Percentiles rank a stretch among this genome's conserved stretches.
Evolutionary conservation across 2,113 vertebrate genomes (phyloP).

Genomic region (Lagopus leucura): DNA sequence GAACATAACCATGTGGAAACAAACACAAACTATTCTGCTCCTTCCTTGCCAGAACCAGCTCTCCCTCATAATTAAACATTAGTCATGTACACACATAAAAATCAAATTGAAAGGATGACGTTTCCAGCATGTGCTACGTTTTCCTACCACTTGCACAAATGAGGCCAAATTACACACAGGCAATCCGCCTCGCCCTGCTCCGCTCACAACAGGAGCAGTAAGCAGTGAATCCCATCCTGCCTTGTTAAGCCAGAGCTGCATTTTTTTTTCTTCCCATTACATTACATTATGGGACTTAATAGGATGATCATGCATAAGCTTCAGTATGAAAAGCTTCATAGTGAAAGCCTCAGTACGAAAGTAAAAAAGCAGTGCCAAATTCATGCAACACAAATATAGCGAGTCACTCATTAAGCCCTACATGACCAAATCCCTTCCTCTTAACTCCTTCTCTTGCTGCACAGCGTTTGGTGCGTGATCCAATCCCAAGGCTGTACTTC

Average conservation of each 20-base stretch:
- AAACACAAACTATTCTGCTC: constrained; percentile 5
- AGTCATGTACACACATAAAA: background rate
- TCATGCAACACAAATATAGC: background rate
- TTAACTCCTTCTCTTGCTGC: background rate
- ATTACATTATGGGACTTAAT: background rate
- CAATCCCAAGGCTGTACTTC: background rate
- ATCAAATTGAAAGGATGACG: background rate
- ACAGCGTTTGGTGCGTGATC: background rate
- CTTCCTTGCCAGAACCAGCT: background rate
- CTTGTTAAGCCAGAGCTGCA: background rate
- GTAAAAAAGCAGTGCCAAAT: too few species aligned
- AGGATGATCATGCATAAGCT: background rate
- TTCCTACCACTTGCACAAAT: background rate
- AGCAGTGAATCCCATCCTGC: fast-evolving
- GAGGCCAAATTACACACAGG: background rate
- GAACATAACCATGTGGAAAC: constrained; percentile 27
- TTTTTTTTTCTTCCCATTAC: background rate
- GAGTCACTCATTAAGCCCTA: background rate
- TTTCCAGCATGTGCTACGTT: background rate
- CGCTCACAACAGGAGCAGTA: background rate
- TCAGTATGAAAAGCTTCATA: background rate
- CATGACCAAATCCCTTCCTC: background rate
- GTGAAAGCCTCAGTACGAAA: background rate
- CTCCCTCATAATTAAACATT: constrained; percentile 23
- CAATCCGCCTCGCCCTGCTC: fast-evolving